phyloP scores from a whole-genome alignment of 2,888 invertebrate genomes.

The Lepas anatifera region DNA sequence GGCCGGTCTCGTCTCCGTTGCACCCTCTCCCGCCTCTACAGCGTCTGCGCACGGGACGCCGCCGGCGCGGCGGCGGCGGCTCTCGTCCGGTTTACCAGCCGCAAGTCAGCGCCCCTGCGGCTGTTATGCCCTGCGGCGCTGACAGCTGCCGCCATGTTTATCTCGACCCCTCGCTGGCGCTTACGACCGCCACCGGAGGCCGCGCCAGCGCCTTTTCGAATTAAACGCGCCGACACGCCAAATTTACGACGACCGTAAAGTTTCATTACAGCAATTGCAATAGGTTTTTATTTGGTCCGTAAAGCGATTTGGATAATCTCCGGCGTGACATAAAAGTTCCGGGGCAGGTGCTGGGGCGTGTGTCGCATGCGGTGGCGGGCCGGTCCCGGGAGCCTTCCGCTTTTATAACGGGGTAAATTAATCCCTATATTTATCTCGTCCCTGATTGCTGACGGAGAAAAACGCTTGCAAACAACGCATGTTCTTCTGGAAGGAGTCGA shows the following conservation, averaged over 20 bases:
- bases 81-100: background rate
- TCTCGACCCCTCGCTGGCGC: too few species aligned
- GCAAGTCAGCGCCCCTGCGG: background rate
- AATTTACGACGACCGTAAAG: background rate
- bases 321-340: background rate
- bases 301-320: constrained; percentile 6
- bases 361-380: background rate
- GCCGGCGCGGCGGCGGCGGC: background rate
- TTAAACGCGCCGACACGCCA: constrained; percentile 1
- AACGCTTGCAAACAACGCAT: too few species aligned
- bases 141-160: too few species aligned
- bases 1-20: too few species aligned
- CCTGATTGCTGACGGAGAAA: too few species aligned
- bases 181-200: background rate
- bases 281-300: background rate
- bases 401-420: too few species aligned
- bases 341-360: background rate
- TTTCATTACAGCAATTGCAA: constrained; percentile 7
- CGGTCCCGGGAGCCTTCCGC: too few species aligned
- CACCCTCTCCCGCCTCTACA: too few species aligned
- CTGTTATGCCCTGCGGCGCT: background rate
- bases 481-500: too few species aligned
- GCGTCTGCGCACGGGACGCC: background rate
- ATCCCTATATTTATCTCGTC: too few species aligned
- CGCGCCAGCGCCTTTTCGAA: background rate